Percentiles rank a stretch among this genome's conserved stretches.
Evolutionary conservation across 2,888 invertebrate genomes (phyloP).

Genomic region (Oegoconia quadripuncta): DNA sequence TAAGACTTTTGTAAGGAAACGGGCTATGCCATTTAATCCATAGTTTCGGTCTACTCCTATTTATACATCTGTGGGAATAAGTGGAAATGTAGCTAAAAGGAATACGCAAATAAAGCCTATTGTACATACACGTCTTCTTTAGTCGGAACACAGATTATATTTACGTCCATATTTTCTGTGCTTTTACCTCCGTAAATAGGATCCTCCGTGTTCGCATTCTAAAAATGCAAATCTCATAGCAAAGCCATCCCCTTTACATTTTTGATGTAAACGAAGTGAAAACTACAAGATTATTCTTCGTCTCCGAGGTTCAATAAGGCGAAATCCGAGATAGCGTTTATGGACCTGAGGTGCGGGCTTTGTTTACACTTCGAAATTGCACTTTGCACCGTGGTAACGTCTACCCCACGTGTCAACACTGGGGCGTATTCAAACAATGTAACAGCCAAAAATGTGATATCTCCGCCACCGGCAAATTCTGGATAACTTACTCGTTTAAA

Average conservation of each 20-base stretch:
- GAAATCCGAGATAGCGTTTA: slow-evolving; percentile 70
- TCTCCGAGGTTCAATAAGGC: slow-evolving; percentile 61
- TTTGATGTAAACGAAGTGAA: slow-evolving; percentile 44
- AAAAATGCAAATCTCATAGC: not conserved
- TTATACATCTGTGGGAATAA: too few relatives aligned
- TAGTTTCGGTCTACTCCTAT: too few relatives aligned
- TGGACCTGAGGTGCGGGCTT: slow-evolving; percentile 65
- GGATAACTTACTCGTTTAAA: not conserved
- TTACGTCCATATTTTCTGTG: not conserved
- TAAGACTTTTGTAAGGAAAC: too few relatives aligned
- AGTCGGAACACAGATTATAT: too few relatives aligned
- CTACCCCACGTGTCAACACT: slow-evolving; percentile 60
- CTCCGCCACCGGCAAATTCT: slow-evolving; percentile 24
- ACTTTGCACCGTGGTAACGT: slow-evolving; percentile 69
- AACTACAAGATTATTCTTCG: slow-evolving; percentile 45
- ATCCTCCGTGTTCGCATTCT: not conserved
- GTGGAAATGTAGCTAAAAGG: too few relatives aligned
- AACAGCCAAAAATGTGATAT: slow-evolving; percentile 66
- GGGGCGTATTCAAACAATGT: slow-evolving; percentile 69
- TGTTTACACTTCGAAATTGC: slow-evolving; percentile 78
- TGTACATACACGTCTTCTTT: too few relatives aligned
- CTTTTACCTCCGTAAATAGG: too few relatives aligned
- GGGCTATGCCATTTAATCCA: too few relatives aligned
- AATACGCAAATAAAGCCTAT: too few relatives aligned
- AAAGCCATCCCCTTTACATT: slow-evolving; percentile 25